Evolutionary conservation across 2,113 vertebrate genomes (phyloP).

Genomic region (Archocentrus centrarchus): DNA sequence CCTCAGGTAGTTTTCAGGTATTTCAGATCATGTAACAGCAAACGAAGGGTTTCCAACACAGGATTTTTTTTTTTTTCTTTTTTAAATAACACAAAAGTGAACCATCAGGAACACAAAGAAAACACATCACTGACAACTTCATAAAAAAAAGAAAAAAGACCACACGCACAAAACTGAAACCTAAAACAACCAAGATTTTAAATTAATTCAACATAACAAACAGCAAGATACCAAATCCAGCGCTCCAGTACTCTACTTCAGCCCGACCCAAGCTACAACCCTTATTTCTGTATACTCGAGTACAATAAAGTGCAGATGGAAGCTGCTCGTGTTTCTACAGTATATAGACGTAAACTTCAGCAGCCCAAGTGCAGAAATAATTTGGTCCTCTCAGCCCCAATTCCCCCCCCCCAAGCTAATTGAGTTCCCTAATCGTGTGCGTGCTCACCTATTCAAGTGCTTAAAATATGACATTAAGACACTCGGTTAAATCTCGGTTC

Average conservation of each 20-base stretch:
- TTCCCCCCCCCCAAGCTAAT: slow-evolving; percentile 3
- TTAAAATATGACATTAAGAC: slow-evolving; percentile 50
- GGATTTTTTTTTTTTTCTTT: neutral
- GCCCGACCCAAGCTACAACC: slow-evolving; percentile 45
- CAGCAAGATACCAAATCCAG: slow-evolving; percentile 43
- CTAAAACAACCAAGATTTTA: slow-evolving; percentile 24
- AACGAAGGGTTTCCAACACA: slow-evolving; percentile 36
- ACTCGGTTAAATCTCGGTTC: slow-evolving; percentile 9
- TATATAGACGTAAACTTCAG: neutral
- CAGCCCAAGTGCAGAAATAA: slow-evolving; percentile 54
- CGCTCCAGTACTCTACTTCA: slow-evolving; percentile 39
- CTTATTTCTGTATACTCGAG: slow-evolving; percentile 28
- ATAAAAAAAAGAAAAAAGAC: slow-evolving; percentile 35
- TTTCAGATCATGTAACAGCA: slow-evolving; percentile 29
- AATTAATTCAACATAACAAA: slow-evolving; percentile 42
- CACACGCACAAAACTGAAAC: neutral
- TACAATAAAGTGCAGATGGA: slow-evolving; percentile 68
- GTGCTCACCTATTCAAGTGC: slow-evolving; percentile 43
- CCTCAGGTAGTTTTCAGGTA: neutral
- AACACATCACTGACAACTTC: slow-evolving; percentile 50
- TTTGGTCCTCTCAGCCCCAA: slow-evolving; percentile 58
- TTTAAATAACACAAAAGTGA: slow-evolving; percentile 54
- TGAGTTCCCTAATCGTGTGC: slow-evolving; percentile 32
- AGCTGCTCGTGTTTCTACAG: slow-evolving; percentile 53
- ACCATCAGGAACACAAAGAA: slow-evolving; percentile 56